Evolutionary conservation across 2,113 vertebrate species (phyloP).

Genomic region (Phrynosoma blainvillii): DNA sequence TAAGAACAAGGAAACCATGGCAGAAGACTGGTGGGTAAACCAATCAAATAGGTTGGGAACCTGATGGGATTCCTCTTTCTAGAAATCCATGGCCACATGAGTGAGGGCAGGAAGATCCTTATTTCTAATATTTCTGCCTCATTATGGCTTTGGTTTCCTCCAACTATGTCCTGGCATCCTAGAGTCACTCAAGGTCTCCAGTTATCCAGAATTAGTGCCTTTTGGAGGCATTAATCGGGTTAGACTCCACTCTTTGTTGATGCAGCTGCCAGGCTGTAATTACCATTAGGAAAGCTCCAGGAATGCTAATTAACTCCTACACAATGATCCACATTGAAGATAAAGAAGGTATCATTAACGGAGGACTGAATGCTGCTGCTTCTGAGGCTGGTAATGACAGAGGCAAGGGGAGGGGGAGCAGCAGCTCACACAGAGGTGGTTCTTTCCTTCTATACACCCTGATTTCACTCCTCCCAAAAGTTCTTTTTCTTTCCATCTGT

Average conservation of each 20-base stretch:
- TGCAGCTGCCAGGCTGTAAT: slow-evolving; percentile 74
- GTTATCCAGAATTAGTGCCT: not conserved
- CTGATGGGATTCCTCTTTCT: not conserved
- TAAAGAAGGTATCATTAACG: slow-evolving; percentile 18
- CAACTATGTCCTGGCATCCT: accelerated
- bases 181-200: accelerated
- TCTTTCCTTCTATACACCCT: not conserved
- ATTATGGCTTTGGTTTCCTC: accelerated
- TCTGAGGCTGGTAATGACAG: not conserved
- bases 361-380: slow-evolving; percentile 20
- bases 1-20: not conserved
- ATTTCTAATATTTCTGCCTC: not conserved
- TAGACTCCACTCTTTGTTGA: slow-evolving; percentile 33
- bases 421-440: not conserved
- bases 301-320: slow-evolving; percentile 68
- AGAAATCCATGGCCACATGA: not conserved
- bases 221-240: slow-evolving; percentile 45
- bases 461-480: not conserved
- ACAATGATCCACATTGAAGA: slow-evolving; percentile 61
- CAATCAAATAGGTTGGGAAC: not conserved
- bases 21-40: no score
- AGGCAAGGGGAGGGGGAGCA: not conserved
- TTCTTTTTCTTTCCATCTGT: not conserved
- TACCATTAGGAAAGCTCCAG: slow-evolving; percentile 54
- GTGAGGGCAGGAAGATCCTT: not conserved